Conservation (phyloP, 2,113 vertebrate genomes). For the Megaleporinus macrocephalus region DNA sequence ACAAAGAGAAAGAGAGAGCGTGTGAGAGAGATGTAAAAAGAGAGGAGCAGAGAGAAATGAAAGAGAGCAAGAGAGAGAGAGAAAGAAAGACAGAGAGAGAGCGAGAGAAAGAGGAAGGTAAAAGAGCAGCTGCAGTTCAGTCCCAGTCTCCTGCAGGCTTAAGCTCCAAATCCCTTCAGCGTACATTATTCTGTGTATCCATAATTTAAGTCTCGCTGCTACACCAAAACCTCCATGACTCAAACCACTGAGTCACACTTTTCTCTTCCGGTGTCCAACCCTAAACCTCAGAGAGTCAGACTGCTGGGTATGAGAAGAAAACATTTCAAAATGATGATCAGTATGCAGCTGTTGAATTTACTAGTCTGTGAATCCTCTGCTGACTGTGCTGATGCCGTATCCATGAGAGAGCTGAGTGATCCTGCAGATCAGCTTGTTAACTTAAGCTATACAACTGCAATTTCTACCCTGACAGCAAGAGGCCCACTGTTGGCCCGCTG, state of each 20-base stretch:
- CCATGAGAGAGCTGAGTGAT: not conserved
- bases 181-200: slow-evolving; percentile 9
- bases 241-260: not conserved
- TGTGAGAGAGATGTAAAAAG: not conserved
- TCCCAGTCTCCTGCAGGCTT: slow-evolving; percentile 2
- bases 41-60: not conserved
- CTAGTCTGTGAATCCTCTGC: slow-evolving; percentile 16
- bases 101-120: not conserved
- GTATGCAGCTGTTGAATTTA: not conserved
- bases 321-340: not conserved
- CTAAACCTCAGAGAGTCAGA: not conserved
- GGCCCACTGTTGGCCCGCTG: too few relatives aligned
- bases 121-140: not conserved
- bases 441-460: not conserved
- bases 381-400: slow-evolving; percentile 3
- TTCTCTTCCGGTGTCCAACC: not conserved
- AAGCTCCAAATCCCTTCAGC: not conserved
- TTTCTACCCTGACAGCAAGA: too few relatives aligned
- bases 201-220: slow-evolving; percentile 17
- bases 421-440: too few relatives aligned
- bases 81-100: too few relatives aligned
- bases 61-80: too few relatives aligned
- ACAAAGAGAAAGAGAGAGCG: not conserved
- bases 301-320: not conserved
- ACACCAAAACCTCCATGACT: not conserved